Percentiles rank a stretch among this genome's conserved stretches.
Evolutionary conservation across 53 echinoderm and acorn worm genomes (phyloP).

Genomic region (Henricia sp.): DNA sequence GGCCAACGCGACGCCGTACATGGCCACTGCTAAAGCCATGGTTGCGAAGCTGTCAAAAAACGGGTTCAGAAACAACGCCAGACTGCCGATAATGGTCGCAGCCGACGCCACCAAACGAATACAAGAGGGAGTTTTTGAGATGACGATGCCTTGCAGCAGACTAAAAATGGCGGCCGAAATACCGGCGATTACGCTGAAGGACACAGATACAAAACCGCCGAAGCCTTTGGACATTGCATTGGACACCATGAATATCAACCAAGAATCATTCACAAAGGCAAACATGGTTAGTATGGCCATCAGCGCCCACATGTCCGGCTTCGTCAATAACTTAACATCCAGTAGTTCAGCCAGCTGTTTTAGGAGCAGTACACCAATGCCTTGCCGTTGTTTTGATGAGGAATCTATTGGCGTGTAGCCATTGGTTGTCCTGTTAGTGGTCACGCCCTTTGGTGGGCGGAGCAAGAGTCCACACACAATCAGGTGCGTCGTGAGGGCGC

Average conservation of each 20-base stretch:
- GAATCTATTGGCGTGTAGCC: not conserved
- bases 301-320: slow-evolving; percentile 12
- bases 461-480: slow-evolving; percentile 5
- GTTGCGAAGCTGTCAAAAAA: not conserved
- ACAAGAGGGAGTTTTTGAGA: not conserved
- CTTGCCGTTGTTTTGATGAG: not conserved
- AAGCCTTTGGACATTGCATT: slow-evolving; percentile 33
- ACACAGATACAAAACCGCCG: not conserved
- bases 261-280: slow-evolving; percentile 33
- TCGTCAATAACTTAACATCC: not conserved
- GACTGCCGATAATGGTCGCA: not conserved
- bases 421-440: not conserved
- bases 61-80: slow-evolving; percentile 10
- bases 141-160: slow-evolving; percentile 24
- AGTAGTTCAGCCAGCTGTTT: not conserved
- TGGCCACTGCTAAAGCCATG: slow-evolving; percentile 11
- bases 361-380: not conserved
- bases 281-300: not conserved
- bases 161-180: slow-evolving; percentile 11
- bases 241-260: slow-evolving; percentile 33
- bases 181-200: slow-evolving; percentile 22
- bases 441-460: not conserved
- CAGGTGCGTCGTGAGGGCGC: slow-evolving; percentile 18
- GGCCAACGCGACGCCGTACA: slow-evolving; percentile 35
- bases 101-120: not conserved